Percentiles rank a stretch among this genome's conserved stretches.
These are phyloP conservation scores for Sinocyclocheilus rhinocerous DNA, from an alignment of 2,113 vertebrate genomes.

Conservation along the genomic window DNA sequence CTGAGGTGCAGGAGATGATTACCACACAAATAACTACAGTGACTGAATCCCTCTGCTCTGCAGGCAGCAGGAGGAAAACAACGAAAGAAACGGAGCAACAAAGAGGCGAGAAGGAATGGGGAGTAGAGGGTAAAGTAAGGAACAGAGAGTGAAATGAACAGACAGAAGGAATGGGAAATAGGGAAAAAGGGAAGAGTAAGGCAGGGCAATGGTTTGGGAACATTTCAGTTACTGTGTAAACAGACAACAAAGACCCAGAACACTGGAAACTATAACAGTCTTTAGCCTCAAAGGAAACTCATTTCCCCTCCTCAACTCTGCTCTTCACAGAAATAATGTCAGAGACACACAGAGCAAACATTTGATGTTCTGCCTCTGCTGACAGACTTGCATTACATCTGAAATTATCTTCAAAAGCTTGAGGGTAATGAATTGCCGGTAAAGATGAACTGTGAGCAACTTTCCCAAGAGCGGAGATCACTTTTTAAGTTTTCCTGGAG, in stretches of 20 bases:
- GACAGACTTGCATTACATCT: slow-evolving; percentile 58
- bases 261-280: slow-evolving; percentile 69
- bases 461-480: slow-evolving; percentile 6
- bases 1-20: slow-evolving; percentile 56
- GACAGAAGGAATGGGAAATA: slow-evolving; percentile 44
- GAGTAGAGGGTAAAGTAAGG: slow-evolving; percentile 41
- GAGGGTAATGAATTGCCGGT: slow-evolving; percentile 28
- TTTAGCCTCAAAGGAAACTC: slow-evolving; percentile 70
- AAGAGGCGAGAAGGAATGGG: slow-evolving; percentile 45
- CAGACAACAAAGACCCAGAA: slow-evolving; percentile 74
- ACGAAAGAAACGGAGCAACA: slow-evolving; percentile 20
- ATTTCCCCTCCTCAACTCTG: slow-evolving; percentile 65
- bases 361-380: slow-evolving; percentile 68
- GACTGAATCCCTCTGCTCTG: slow-evolving; percentile 65
- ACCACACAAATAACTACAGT: slow-evolving; percentile 63
- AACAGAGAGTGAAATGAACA: slow-evolving; percentile 52
- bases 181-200: slow-evolving; percentile 55
- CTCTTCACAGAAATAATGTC: slow-evolving; percentile 37
- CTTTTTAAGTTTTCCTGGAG: neutral
- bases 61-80: slow-evolving; percentile 53
- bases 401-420: slow-evolving; percentile 55
- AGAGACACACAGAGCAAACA: slow-evolving; percentile 55
- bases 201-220: slow-evolving; percentile 50
- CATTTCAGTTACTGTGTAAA: slow-evolving; percentile 76
- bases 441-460: slow-evolving; percentile 26